These are phyloP conservation scores for Tetramorium simillimum DNA, from an alignment of 1,140 invertebrate genomes.

Conservation along the genomic window DNA sequence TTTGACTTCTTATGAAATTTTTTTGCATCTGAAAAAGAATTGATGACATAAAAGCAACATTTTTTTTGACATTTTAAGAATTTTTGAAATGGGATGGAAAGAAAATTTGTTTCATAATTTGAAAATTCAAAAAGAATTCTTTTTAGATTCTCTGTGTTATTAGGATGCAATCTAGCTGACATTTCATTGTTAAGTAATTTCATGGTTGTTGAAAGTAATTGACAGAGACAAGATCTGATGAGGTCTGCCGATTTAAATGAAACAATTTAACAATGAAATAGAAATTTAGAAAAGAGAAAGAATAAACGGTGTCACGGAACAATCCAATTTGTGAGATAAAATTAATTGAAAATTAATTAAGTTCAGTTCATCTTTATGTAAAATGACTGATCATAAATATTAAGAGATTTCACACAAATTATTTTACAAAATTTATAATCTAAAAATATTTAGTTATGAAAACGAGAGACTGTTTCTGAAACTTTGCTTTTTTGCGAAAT, in stretches of 20 bases:
- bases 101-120: too few relatives aligned
- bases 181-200: neutral
- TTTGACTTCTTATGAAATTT: too few relatives aligned
- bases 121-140: too few relatives aligned
- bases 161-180: neutral
- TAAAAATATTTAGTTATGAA: too few relatives aligned
- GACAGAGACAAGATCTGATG: neutral
- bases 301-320: neutral
- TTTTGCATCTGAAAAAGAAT: too few relatives aligned
- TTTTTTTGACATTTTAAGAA: too few relatives aligned
- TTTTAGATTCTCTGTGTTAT: too few relatives aligned
- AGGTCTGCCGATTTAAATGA: neutral
- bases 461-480: neutral
- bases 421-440: neutral
- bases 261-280: neutral
- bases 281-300: neutral
- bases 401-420: neutral
- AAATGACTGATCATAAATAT: neutral
- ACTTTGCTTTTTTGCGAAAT: neutral
- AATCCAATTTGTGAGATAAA: neutral
- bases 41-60: too few relatives aligned
- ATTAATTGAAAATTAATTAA: neutral
- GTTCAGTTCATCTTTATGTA: neutral
- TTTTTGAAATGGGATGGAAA: too few relatives aligned
- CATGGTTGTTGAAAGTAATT: neutral